Evolutionary conservation across 2,888 invertebrate species (phyloP).

Genomic region (Drosophila affinis): DNA sequence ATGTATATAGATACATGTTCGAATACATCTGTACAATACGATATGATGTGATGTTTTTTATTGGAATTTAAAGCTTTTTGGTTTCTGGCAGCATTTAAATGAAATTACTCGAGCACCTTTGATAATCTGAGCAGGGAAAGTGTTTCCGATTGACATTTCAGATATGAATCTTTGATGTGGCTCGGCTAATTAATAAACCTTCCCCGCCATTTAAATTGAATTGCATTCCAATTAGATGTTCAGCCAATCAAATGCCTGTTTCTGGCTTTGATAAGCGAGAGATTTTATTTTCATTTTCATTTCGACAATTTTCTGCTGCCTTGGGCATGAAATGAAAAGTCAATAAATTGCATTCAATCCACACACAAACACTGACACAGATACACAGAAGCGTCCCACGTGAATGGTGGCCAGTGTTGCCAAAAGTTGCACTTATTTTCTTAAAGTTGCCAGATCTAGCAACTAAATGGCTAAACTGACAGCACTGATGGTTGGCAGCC

Average conservation of each 20-base stretch:
- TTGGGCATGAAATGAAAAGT: constrained; percentile 34
- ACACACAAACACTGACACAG: constrained; percentile 6
- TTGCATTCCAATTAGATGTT: constrained; percentile 14
- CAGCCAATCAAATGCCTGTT: constrained; percentile 1
- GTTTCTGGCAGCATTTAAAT: constrained; percentile 28
- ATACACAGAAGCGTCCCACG: constrained; percentile 4
- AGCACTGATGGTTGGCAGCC: too few species aligned
- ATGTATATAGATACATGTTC: too few species aligned
- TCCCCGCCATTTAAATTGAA: constrained; percentile 19
- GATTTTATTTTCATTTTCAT: constrained; percentile 9
- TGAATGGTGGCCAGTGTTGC: not conserved
- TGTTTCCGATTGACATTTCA: constrained; percentile 12
- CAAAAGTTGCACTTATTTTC: too few species aligned
- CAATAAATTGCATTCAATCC: constrained; percentile 48
- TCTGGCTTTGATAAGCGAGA: not conserved
- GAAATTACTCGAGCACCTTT: constrained; percentile 11
- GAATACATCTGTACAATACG: not conserved
- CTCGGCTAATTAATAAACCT: constrained; percentile 17
- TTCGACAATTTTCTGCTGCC: constrained; percentile 3
- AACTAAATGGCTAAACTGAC: too few species aligned
- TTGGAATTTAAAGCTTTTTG: constrained; percentile 16
- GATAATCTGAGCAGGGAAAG: constrained; percentile 11
- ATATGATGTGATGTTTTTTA: constrained; percentile 15
- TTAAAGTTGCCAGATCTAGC: too few species aligned
- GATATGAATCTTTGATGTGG: constrained; percentile 36